Conservation (phyloP, 1,140 invertebrate genomes). For the Pollicipes pollicipes region DNA sequence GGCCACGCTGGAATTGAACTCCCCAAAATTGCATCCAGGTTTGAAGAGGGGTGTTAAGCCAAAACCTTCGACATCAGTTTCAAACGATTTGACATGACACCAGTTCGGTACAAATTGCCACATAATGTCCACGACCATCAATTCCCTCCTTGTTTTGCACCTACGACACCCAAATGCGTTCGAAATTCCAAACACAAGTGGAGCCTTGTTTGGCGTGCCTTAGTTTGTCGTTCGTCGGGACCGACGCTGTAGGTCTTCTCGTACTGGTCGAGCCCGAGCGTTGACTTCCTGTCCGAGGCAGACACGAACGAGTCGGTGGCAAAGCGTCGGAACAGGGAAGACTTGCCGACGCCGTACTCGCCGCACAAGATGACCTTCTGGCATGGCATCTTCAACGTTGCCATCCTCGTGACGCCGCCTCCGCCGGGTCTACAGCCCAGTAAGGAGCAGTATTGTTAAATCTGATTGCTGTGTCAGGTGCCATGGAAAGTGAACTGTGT, state of each 20-base stretch:
- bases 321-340: constrained; percentile 75
- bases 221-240: not conserved
- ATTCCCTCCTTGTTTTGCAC: too few species aligned
- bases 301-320: constrained; percentile 67
- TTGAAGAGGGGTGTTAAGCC: too few species aligned
- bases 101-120: too few species aligned
- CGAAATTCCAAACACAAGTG: too few species aligned
- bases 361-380: constrained; percentile 88
- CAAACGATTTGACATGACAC: too few species aligned
- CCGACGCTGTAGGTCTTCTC: constrained; percentile 45
- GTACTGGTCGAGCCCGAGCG: constrained; percentile 76
- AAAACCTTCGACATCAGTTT: too few species aligned
- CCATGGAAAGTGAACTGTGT: not conserved
- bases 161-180: too few species aligned
- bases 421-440: not conserved
- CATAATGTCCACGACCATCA: too few species aligned
- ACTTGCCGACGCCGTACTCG: constrained; percentile 88
- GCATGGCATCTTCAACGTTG: constrained; percentile 60
- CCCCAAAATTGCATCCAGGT: too few species aligned
- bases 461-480: too few species aligned
- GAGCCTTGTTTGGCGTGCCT: constrained; percentile 42
- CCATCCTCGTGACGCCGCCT: constrained; percentile 36
- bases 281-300: constrained; percentile 61
- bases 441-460: not conserved
- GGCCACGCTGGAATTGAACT: too few species aligned